Base-by-base conservation (phyloP, 2,113 vertebrate species). In the Pitta sordida region DNA sequence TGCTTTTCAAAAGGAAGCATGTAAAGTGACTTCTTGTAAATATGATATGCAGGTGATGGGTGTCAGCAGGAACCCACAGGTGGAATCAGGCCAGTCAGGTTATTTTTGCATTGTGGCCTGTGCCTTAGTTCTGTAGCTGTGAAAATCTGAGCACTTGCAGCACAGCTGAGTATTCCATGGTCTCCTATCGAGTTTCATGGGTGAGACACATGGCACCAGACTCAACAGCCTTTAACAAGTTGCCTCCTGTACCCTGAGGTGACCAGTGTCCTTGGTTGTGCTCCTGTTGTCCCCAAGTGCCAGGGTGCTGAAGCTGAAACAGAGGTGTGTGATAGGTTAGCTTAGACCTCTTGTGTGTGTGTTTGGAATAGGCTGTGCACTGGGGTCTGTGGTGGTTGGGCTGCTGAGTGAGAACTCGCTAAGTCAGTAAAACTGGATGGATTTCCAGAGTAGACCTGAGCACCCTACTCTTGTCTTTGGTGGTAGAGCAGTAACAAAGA, bases 41-140 rank as follows among this genome's bases (percentile, higher is more conserved):
- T 51, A n/a, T 2, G 53, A 89, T 55, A 44, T 0, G 0, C 41
- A 65, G 56, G 21, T 68, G 58, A 22, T 73, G 65, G 41, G 46
- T 89, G 74, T 86, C 91, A 75, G 27, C 49, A 73, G 80, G 93
- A 84, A 82, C 76, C 36, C 49, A 52, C 34, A 58, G 59, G 48
- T 89, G 69, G 86, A 92, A 85, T 58, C 69, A 86, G 67, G 56
- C 73, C 62, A 79, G 65, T 81, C 37, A 64, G 46, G 86, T 89
- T 89, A 46, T 82, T 92, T 86, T 46, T 73, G 53, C 15, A 51
- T 53, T 0, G 0, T 51, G 68, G 27, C 0, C 3, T 59, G 21
- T 43, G n/a, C 55, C 59, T 86, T 17, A 20, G 19, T 48, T 60
- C 36, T 53, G 49, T 65, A 49, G 62, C 36, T 92, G 37, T 67